Percentiles rank a stretch among this genome's conserved stretches.
These are phyloP conservation scores for Poeciliopsis occidentalis DNA, from an alignment of 2,113 vertebrate species.

Conservation along the genomic window DNA sequence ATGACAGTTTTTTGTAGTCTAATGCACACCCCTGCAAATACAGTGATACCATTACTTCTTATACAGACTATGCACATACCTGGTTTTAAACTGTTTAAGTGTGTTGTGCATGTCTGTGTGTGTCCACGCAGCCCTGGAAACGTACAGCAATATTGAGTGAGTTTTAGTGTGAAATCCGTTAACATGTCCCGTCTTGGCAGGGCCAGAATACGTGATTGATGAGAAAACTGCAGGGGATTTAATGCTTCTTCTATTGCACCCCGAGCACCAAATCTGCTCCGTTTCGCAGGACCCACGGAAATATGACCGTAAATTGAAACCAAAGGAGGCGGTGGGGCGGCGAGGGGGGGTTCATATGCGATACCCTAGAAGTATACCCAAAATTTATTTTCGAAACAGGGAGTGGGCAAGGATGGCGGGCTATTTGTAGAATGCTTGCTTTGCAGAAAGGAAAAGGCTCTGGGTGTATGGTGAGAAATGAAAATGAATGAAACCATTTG, in stretches of 20 bases:
- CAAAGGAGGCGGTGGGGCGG: not conserved
- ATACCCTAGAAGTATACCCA: conserved; percentile 48
- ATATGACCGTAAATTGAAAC: conserved; percentile 57
- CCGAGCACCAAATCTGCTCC: conserved; percentile 12
- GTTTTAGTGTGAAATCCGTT: conserved; percentile 49
- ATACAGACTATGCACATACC: not conserved
- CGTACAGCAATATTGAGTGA: conserved; percentile 19
- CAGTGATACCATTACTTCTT: not conserved
- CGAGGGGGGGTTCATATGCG: conserved; percentile 15
- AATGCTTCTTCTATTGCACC: conserved; percentile 42
- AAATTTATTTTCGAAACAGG: conserved; percentile 48
- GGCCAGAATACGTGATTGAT: conserved; percentile 64
- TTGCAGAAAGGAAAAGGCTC: conserved; percentile 57
- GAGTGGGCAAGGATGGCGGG: conserved; percentile 10
- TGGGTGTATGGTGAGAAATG: conserved; percentile 40
- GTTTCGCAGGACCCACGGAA: conserved; percentile 31
- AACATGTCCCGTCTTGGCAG: conserved; percentile 43
- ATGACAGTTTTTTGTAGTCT: too few relatives aligned
- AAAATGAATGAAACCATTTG: conserved; percentile 44
- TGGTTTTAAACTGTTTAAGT: not conserved
- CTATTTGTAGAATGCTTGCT: conserved; percentile 60
- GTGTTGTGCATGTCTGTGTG: not conserved
- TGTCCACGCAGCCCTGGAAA: not conserved
- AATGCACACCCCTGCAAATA: too few relatives aligned
- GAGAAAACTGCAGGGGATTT: conserved; percentile 50